Base-by-base conservation (phyloP, 2,888 invertebrate species). In the Neria commutata region DNA sequence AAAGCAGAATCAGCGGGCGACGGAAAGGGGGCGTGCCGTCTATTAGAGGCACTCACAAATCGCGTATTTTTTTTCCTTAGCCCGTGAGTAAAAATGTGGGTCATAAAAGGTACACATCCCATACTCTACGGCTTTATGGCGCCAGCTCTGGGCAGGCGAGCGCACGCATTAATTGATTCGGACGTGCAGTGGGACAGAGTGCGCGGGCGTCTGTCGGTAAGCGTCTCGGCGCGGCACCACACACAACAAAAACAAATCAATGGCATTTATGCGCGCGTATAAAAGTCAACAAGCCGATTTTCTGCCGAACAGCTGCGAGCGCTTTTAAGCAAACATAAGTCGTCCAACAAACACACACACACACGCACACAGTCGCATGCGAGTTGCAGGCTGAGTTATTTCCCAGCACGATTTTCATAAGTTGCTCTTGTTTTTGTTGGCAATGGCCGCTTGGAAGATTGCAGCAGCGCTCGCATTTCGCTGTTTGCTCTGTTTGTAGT, bases 341-440 rank as follows among this genome's bases (percentile, higher is more conserved):
- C n/a, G n/a, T n/a, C n/a, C n/a, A n/a, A n/a, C n/a, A 37, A 8
- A 37, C n/a, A 6, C 37, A n/a, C 37, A 37, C 8, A 37, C n/a
- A 6, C n/a, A 37, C 11, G n/a, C 11, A 14, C 37, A 37, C 37
- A 6, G 4, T 14, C n/a, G n/a, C 37, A 37, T 37, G 16, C 37
- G n/a, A 8, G n/a, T 14, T 37, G n/a, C 37, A 14, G 6, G 42
- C 42, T 19, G 42, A 54, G 57, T 61, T 56, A 54, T 54, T 50
- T 47, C 34, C 48, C 46, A 37, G 56, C 60, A 60, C 60, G 60
- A 56, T 40, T 54, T 45, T 52, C 54, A 57, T 56, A 56, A 60
- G 33, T 60, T 60, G 47, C n/a, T n/a, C n/a, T n/a, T n/a, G n/a
- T n/a, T n/a, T n/a, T n/a, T n/a, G n/a, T n/a, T n/a, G n/a, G n/a